Conservation (phyloP, 2,888 invertebrate genomes). For the Rhamphomyia laevipes region DNA sequence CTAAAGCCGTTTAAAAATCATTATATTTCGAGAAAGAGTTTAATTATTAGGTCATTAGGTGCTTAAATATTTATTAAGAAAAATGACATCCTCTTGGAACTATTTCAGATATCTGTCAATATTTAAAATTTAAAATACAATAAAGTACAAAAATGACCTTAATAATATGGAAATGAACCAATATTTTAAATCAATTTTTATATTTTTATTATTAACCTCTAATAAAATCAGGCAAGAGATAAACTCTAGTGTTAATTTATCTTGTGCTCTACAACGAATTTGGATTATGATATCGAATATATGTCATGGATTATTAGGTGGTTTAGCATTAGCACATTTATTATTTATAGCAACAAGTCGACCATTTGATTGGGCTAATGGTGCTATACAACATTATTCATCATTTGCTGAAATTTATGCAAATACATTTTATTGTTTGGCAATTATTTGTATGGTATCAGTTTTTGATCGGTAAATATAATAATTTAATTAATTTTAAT, state of each 20-base stretch:
- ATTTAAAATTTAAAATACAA: constrained; percentile 12
- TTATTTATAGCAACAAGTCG: constrained; percentile 35
- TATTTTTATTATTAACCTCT: background rate
- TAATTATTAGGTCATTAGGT: no score
- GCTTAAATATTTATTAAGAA: no score
- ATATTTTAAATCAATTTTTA: background rate
- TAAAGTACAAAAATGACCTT: no score
- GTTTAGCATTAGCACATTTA: constrained; percentile 39
- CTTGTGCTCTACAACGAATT: constrained; percentile 40
- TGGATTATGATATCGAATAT: constrained; percentile 44
- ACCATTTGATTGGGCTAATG: constrained; percentile 35
- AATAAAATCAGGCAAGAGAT: constrained; percentile 24
- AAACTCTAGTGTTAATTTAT: constrained; percentile 32
- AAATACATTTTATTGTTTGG: constrained; percentile 41
- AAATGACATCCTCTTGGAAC: no score
- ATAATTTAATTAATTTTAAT: background rate
- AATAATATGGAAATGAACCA: no score
- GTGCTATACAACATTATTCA: constrained; percentile 32
- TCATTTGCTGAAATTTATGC: constrained; percentile 36
- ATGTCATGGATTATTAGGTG: constrained; percentile 45
- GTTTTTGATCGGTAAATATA: constrained; percentile 44
- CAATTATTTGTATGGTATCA: constrained; percentile 43
- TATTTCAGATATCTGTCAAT: no score
- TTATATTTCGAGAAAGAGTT: no score
- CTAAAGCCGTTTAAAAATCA: no score